Evolutionary conservation across 2,797 vertebrate genomes (phyloP), one percentile per base, ranked within the genome.

Genomic region (Sebastes matsubarae): DNA sequence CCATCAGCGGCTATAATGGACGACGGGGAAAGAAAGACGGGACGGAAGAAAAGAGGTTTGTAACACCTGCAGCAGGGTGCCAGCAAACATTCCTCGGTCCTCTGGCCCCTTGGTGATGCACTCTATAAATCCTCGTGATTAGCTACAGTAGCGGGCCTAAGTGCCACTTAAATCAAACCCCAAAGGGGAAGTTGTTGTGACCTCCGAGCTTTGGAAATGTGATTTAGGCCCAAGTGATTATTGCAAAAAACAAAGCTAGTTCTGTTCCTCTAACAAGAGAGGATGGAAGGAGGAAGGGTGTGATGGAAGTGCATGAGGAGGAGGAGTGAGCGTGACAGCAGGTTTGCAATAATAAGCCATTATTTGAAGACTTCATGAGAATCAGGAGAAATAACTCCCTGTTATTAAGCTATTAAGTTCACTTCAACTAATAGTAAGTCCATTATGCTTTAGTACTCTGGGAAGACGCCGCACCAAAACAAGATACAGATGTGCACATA

Each of bases 81-180:
- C 90, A 78, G 88, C 83, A 91, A 89, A 88, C 75, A 87, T 87
- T 79, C 82, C 82, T 64, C 5, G 59, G 66, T 80, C 76, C 81
- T 81, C 81, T 22, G 52, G 78, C 85, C 89, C 61, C 75, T 67
- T 34, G 13, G 60, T 66, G 83, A 93, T 92, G 80, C 92, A 93
- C 92, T 88, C 89, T 54, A 94, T 94, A 94, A 95, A 95, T 92
- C 87, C 87, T 61, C 52, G 64, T 92, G 87, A 93, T 93, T 94
- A 87, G 91, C 87, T 93, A 93, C 93, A 88, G 92, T 92, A 90
- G 88, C 86, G 1, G 46, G 65, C 57, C 72, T 84, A 88, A 92
- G 83, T 83, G 87, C 76, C 87, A 90, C 88, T 93, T 93, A 91
- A 88, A 90, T 63, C 84, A 66, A 89, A 88, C 59, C 85, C 79